Conservation (phyloP, 2,888 invertebrate genomes). For the Acanthoscelides obtectus region DNA sequence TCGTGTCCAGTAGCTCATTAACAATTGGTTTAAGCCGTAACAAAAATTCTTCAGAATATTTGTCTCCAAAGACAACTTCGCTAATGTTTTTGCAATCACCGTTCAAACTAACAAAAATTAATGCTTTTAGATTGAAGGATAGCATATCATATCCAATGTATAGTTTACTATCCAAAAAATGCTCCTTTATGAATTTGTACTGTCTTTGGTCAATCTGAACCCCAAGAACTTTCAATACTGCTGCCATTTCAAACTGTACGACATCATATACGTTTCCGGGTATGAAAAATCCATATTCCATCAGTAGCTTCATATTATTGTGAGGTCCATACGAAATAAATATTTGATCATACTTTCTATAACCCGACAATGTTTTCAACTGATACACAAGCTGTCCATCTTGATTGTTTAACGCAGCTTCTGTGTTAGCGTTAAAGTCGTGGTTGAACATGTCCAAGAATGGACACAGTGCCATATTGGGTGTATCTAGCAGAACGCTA, state of each 20-base stretch:
- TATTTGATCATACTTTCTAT: conserved; percentile 65
- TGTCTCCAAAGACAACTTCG: conserved; percentile 26
- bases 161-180: conserved; percentile 55
- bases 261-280: conserved; percentile 30
- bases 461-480: conserved; percentile 75
- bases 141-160: conserved; percentile 59
- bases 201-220: conserved; percentile 38
- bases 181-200: conserved; percentile 59
- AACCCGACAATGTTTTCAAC: conserved; percentile 51
- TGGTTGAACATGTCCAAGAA: conserved; percentile 90
- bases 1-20: not conserved
- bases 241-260: conserved; percentile 24
- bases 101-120: conserved; percentile 34
- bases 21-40: conserved; percentile 1
- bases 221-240: conserved; percentile 22
- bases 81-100: conserved; percentile 20
- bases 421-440: conserved; percentile 57
- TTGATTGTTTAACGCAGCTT: conserved; percentile 39
- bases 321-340: conserved; percentile 88
- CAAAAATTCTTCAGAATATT: conserved; percentile 27
- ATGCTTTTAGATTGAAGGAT: conserved; percentile 60
- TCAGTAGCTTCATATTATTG: conserved; percentile 72
- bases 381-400: conserved; percentile 48
- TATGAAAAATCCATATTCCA: conserved; percentile 81
- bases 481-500: conserved; percentile 51